Conservation (phyloP, 2,888 invertebrate genomes). For the Coremacera marginata region DNA sequence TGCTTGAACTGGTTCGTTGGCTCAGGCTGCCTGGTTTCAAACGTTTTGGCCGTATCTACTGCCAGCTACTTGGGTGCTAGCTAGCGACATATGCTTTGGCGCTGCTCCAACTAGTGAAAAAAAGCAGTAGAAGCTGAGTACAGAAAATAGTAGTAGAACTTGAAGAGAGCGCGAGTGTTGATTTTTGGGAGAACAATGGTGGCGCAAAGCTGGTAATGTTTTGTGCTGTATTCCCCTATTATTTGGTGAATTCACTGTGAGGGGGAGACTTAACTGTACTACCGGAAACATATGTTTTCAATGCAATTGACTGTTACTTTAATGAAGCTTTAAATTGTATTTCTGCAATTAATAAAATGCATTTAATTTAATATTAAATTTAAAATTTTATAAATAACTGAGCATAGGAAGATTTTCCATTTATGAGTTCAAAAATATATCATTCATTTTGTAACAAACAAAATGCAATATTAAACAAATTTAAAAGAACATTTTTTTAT, state of each 20-base stretch:
- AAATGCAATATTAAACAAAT: too few species aligned
- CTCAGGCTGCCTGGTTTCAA: constrained; percentile 21
- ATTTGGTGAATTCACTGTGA: background rate
- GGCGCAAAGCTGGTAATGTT: too few species aligned
- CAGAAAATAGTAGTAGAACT: constrained; percentile 10
- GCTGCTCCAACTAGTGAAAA: background rate
- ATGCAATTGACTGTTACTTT: too few species aligned
- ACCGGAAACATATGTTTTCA: background rate
- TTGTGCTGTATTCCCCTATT: background rate
- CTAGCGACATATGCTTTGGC: constrained; percentile 10
- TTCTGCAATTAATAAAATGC: too few species aligned
- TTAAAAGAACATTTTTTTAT: too few species aligned
- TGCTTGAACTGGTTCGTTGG: constrained; percentile 39
- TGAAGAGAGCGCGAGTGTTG: background rate
- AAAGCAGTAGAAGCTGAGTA: background rate
- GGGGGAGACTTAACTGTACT: background rate
- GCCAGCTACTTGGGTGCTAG: constrained; percentile 22
- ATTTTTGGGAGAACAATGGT: background rate
- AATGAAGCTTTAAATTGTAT: too few species aligned
- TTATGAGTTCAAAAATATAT: too few species aligned
- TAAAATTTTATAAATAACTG: too few species aligned
- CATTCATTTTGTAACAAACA: too few species aligned
- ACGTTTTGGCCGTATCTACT: constrained; percentile 5
- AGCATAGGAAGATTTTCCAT: too few species aligned
- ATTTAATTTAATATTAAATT: background rate